Base-by-base conservation (phyloP, 2,888 invertebrate genomes). In the Gisinianus flammeolus region DNA sequence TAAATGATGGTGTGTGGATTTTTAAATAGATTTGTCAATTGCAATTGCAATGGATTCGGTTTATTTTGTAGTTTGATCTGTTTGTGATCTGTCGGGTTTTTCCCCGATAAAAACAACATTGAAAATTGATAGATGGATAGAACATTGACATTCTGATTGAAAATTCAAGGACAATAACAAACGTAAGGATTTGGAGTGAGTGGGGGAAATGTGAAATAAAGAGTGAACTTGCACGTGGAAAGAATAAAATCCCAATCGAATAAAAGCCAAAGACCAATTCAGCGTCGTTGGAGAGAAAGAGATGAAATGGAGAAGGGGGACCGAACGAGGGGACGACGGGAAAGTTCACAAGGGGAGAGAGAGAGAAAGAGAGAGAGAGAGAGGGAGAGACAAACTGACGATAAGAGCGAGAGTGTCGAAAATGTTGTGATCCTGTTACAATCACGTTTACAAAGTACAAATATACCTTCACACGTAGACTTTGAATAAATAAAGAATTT, bases 171-270 rank as follows among this genome's bases (percentile, higher is more conserved):
- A n/a, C n/a, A n/a, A n/a, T n/a, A n/a, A n/a, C n/a, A n/a, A n/a
- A n/a, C n/a, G n/a, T n/a, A n/a, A n/a, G n/a, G n/a, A n/a, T n/a
- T n/a, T n/a, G n/a, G n/a, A n/a, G n/a, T n/a, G n/a, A n/a, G n/a
- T n/a, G n/a, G n/a, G n/a, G n/a, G n/a, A n/a, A n/a, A n/a, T n/a
- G n/a, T n/a, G n/a, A n/a, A n/a, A n/a, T n/a, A n/a, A n/a, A n/a
- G n/a, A n/a, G n/a, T n/a, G n/a, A n/a, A n/a, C n/a, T n/a, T n/a
- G 62, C 62, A 62, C 62, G 62, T 62, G 62, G 28, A 62, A 26
- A 70, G 70, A 54, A 70, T 54, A 70, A 70, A 70, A 52, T 54
- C 70, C 26, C 28, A 54, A 70, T 28, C 28, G 70, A 54, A 70
- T 70, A 70, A 44, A 19, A 44, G 44, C 19, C 44, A 44, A 1